Conservation (phyloP, 2,113 vertebrate species). For the Malurus elegans region DNA sequence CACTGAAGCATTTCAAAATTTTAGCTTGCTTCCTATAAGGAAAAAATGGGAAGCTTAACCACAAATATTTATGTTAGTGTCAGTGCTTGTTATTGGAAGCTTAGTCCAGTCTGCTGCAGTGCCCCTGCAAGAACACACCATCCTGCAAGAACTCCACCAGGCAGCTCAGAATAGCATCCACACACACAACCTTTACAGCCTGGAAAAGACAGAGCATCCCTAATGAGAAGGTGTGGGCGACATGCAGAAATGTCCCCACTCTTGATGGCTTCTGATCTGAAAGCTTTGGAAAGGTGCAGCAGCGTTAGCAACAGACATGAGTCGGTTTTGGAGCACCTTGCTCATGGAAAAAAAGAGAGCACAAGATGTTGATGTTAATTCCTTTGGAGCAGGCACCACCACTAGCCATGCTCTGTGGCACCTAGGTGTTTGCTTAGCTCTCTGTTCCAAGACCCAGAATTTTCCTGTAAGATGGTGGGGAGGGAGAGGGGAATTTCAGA, state of each 20-base stretch:
- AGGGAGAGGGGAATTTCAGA: background rate
- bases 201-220: background rate
- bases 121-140: conserved; percentile 9
- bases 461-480: background rate
- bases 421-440: background rate
- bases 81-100: conserved; percentile 75
- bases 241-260: background rate
- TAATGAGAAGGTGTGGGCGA: background rate
- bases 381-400: background rate
- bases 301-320: background rate
- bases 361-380: background rate
- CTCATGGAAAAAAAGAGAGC: background rate
- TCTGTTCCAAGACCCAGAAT: background rate
- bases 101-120: conserved; percentile 45
- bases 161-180: background rate
- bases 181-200: background rate
- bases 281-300: background rate
- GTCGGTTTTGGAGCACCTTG: background rate
- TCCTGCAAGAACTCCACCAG: background rate
- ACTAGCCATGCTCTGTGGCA: background rate
- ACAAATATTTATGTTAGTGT: conserved; percentile 77
- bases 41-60: conserved; percentile 73
- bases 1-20: conserved; percentile 72
- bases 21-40: conserved; percentile 75
- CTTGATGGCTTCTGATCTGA: background rate